Percentiles rank a stretch among this genome's conserved stretches.
Conservation (phyloP, 1,140 invertebrate species). For the Ceratina australensis region DNA sequence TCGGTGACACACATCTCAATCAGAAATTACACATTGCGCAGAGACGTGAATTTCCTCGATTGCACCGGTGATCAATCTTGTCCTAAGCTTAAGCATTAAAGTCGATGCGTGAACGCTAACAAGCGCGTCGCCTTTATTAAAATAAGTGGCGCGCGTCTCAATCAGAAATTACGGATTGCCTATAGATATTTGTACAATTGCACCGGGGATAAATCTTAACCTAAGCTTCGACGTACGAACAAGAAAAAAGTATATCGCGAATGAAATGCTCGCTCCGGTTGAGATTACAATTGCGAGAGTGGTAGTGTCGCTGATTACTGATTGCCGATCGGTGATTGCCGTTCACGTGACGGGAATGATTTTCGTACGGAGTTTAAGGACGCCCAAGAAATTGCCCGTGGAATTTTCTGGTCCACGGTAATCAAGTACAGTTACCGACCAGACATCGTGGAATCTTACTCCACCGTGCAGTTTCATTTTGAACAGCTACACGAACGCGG, state of each 20-base stretch:
- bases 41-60: too few relatives aligned
- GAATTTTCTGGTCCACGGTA: conserved; percentile 31
- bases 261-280: conserved; percentile 1
- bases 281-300: conserved; percentile 16
- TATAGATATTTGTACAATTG: too few relatives aligned
- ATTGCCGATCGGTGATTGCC: conserved; percentile 44
- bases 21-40: background rate
- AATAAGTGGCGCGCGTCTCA: too few relatives aligned
- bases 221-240: too few relatives aligned
- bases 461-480: too few relatives aligned
- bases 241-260: background rate
- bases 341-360: conserved; percentile 35
- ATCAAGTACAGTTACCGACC: conserved; percentile 47
- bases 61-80: too few relatives aligned
- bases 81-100: too few relatives aligned
- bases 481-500: too few relatives aligned
- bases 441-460: background rate
- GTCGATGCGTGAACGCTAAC: too few relatives aligned
- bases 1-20: background rate
- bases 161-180: too few relatives aligned
- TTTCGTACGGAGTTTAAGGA: conserved; percentile 23
- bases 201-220: too few relatives aligned
- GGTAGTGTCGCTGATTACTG: conserved; percentile 11
- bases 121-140: too few relatives aligned
- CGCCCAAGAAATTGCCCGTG: conserved; percentile 31